phyloP scores from a whole-genome alignment of 2,888 invertebrate genomes.

The Pseudolycoriella hygida region DNA sequence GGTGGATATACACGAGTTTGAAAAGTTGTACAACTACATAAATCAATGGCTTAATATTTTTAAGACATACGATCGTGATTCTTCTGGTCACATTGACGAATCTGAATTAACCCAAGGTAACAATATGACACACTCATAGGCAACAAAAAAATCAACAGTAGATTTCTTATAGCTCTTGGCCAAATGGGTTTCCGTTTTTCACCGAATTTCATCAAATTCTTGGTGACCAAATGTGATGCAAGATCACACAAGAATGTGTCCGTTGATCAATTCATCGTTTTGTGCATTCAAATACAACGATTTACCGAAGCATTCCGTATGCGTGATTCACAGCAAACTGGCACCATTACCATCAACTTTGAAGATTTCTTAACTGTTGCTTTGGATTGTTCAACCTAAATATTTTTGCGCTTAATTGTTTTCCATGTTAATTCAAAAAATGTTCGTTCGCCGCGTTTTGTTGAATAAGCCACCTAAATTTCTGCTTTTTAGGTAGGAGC shows the following conservation, averaged over 20 bases:
- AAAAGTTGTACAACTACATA: constrained; percentile 69
- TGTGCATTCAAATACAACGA: constrained; percentile 75
- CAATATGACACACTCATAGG: neutral
- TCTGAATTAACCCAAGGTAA: constrained; percentile 56
- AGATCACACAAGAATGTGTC: constrained; percentile 44
- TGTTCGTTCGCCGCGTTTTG: too few species aligned
- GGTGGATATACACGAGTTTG: constrained; percentile 69
- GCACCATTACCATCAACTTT: constrained; percentile 67
- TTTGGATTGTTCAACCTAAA: constrained; percentile 23
- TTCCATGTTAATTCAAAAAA: neutral
- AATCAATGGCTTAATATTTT: constrained; percentile 80
- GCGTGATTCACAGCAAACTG: constrained; percentile 63
- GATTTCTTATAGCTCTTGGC: constrained; percentile 41
- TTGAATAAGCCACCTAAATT: too few species aligned
- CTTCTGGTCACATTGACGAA: constrained; percentile 71
- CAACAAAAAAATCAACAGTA: neutral
- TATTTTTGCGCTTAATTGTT: neutral
- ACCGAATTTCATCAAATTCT: constrained; percentile 54
- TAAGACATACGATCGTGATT: constrained; percentile 68
- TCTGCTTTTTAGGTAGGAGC: too few species aligned
- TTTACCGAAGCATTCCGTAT: constrained; percentile 74
- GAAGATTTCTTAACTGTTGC: constrained; percentile 82
- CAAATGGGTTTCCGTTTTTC: constrained; percentile 82
- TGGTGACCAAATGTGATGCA: constrained; percentile 52
- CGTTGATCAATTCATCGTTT: constrained; percentile 75